Percentiles rank a stretch among this genome's conserved stretches.
Conservation (phyloP, 2,888 invertebrate species). For the Augochlorella aurata region DNA sequence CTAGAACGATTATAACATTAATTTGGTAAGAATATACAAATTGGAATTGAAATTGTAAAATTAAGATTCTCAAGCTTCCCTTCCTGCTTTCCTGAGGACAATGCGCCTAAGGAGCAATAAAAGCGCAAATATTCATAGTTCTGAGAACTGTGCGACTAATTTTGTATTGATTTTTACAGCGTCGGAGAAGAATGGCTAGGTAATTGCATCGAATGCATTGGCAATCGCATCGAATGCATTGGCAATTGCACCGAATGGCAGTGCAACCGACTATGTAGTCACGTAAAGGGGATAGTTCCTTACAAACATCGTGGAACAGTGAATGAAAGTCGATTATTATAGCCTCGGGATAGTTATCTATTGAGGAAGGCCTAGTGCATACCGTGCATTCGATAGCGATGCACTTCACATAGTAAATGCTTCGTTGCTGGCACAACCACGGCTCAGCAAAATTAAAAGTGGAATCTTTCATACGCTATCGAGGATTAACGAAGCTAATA, state of each 20-base stretch:
- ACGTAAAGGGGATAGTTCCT: conserved; percentile 31
- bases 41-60: too few relatives aligned
- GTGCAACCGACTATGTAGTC: conserved; percentile 1
- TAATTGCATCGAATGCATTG: neutral
- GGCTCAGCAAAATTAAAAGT: neutral
- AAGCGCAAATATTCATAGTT: neutral
- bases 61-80: too few relatives aligned
- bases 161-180: too few relatives aligned
- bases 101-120: neutral
- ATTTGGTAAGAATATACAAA: too few relatives aligned
- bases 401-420: conserved; percentile 6
- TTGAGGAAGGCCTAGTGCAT: conserved; percentile 44
- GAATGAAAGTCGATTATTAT: conserved; percentile 64
- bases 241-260: conserved; percentile 33
- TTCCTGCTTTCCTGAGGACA: too few relatives aligned
- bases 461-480: neutral
- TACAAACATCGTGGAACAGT: conserved; percentile 59
- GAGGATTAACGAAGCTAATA: too few relatives aligned
- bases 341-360: conserved; percentile 55
- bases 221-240: conserved; percentile 26
- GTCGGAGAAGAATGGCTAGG: conserved; percentile 21
- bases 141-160: too few relatives aligned
- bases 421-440: conserved; percentile 3
- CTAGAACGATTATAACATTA: too few relatives aligned
- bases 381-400: conserved; percentile 29